Base-by-base conservation (phyloP, 2,888 invertebrate species). In the Lymantria monacha region DNA sequence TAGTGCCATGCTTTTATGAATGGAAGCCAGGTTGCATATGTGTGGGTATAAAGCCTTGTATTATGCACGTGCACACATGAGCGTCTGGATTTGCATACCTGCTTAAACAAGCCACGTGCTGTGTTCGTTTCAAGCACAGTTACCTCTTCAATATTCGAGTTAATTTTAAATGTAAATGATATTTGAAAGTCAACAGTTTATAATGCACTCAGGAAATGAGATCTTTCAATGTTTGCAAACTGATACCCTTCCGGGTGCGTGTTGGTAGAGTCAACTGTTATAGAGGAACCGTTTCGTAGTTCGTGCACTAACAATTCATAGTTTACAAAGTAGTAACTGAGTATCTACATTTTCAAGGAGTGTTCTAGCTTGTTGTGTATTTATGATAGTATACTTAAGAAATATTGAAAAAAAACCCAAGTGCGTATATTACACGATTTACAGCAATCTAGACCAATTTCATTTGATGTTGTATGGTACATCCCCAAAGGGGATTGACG, bases 1-100 rank as follows among this genome's bases (percentile, higher is more conserved):
- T 89, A 86, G 87, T 87, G 78, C 81, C 81, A 81, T 79, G 85
- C 75, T 86, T 88, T 91, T 90, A 91, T 91, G 90, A 91, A 91
- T 91, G 90, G 88, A 86, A 79, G 75, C 61, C 63, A 69, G 59
- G 61, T 51, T 78, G 76, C 72, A 64, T 57, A 57, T 56, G 87
- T 84, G 84, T 87, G 85, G 55, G 87, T 83, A 76, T 64, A 60
- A 59, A 65, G 64, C 66, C 63, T 70, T 67, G 69, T 75, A 66
- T 59, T 61, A 61, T 67, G 70, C 63, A 74, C 71, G 70, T 66
- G 68, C 64, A 74, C 75, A 74, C 78, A 83, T 75, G 76, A 76
- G 75, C 66, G 60, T 63, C 55, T 51, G 55, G 61, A 90, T 90
- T 89, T 89, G 89, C 89, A 90, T 90, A 90, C 90, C 69, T 67